These are phyloP conservation scores for Panopea generosa DNA, from an alignment of 2,888 invertebrate species.

Conservation along the genomic window DNA sequence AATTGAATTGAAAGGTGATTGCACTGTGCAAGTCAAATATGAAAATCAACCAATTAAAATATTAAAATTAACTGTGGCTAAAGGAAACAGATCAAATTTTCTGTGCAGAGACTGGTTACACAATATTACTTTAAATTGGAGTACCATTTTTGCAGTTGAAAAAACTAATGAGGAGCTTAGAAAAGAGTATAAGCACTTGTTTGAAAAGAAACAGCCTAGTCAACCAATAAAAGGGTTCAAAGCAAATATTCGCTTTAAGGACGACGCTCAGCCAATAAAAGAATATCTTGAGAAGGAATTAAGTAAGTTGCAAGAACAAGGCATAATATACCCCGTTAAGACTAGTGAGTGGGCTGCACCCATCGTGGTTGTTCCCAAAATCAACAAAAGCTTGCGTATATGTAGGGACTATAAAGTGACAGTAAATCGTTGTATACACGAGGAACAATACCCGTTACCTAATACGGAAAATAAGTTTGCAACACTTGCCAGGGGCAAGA, in stretches of 20 bases:
- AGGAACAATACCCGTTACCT: constrained; percentile 67
- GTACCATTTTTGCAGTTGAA: neutral
- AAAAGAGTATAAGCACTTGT: constrained; percentile 6
- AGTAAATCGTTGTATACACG: constrained; percentile 69
- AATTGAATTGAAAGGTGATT: neutral
- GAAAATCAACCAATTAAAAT: neutral
- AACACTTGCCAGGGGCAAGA: constrained; percentile 42
- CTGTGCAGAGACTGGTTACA: constrained; percentile 7
- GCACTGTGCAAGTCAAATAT: constrained; percentile 1
- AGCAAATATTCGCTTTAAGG: constrained; percentile 13
- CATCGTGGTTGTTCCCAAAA: constrained; percentile 59
- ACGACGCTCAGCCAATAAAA: constrained; percentile 28
- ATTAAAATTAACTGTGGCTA: neutral
- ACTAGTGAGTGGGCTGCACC: constrained; percentile 62
- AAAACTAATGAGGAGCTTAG: constrained; percentile 1
- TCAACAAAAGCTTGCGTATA: constrained; percentile 40
- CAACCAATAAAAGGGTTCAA: constrained; percentile 19
- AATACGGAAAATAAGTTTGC: constrained; percentile 57
- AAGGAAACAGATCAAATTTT: constrained; percentile 10
- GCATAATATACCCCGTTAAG: constrained; percentile 31
- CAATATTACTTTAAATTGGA: constrained; percentile 10
- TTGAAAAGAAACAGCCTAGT: constrained; percentile 17
- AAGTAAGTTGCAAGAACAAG: constrained; percentile 23
- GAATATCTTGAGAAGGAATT: constrained; percentile 36
- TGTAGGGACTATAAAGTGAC: constrained; percentile 66